Evolutionary conservation across 2,113 vertebrate species (phyloP), one percentile per base, ranked within the genome.

Genomic region (Mohoua ochrocephala): DNA sequence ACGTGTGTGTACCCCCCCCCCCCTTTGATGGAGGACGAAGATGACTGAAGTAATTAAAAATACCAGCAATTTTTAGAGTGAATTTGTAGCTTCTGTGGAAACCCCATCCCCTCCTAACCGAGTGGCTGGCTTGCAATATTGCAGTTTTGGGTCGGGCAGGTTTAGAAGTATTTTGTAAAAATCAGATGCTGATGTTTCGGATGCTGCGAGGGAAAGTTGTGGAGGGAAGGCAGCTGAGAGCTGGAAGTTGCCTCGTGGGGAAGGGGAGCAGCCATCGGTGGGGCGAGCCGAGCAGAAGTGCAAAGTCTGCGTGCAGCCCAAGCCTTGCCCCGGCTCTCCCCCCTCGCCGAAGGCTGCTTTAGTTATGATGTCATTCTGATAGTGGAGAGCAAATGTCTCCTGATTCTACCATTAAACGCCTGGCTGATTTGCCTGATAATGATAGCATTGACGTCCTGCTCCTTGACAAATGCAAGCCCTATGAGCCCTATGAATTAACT

Each of bases 291-390:
- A 83, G 78, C 76, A 84, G 77, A 42, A 94, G 95, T 50, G 93
- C 87, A 77, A 81, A 96, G 95, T 84, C 89, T 75, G 73, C 18
- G 21, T n/a, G 78, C 91, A 87, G 96, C 90, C 81, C 84, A 22
- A 91, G 93, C 83, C 65, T 87, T 93, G 87, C 75, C 91, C 91
- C 53, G 21, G 87, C 84, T 87, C 96, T 96, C 97, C 97, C 97
- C 98, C 97, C 96, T 95, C 95, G 91, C 98, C 97, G 89, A 96
- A 96, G 98, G 98, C 98, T 98, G 98, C 98, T 98, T 98, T 97
- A 98, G 98, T 98, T 98, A 98, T 99, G 98, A 98, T 98, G 98
- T 99, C 98, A 98, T 98, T 97, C 98, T 97, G 98, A 99, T 98
- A 98, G 98, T 96, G 79, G 98, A 98, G 98, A 98, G 98, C 98